phyloP scores from a whole-genome alignment of 1,140 invertebrate species.

The Laodelphax striatellus region DNA sequence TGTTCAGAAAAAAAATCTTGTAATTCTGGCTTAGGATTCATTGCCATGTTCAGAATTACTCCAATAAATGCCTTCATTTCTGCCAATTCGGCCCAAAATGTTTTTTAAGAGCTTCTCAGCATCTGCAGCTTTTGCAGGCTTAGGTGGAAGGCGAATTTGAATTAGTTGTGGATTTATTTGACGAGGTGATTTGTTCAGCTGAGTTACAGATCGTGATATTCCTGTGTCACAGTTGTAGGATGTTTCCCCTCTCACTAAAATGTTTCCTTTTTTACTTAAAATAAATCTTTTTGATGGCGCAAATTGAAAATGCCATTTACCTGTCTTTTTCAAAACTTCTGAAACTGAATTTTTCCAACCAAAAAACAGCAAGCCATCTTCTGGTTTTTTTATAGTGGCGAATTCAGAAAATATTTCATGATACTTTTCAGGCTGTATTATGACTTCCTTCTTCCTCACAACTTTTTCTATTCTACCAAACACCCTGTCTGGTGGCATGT shows the following conservation, averaged over 20 bases:
- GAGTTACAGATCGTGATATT: not conserved
- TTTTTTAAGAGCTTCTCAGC: not conserved
- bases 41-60: not conserved
- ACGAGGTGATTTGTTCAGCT: no score
- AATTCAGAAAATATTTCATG: conserved; percentile 12
- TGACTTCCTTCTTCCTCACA: conserved; percentile 20
- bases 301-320: conserved; percentile 17
- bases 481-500: conserved; percentile 25
- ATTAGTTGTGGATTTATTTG: not conserved
- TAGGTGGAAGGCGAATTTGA: not conserved
- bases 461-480: conserved; percentile 26
- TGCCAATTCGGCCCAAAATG: not conserved
- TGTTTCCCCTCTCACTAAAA: not conserved
- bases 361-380: not conserved
- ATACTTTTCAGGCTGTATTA: conserved; percentile 14
- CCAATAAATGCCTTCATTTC: not conserved
- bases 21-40: not conserved
- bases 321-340: not conserved
- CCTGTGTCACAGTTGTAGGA: not conserved
- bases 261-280: not conserved
- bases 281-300: conserved; percentile 13
- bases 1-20: not conserved
- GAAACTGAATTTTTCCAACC: conserved; percentile 9
- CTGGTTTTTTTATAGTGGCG: conserved; percentile 10
- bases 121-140: not conserved